phyloP scores from a whole-genome alignment of 35 echinoderm and acorn worm genomes.

The Stichopus chloronotus region DNA sequence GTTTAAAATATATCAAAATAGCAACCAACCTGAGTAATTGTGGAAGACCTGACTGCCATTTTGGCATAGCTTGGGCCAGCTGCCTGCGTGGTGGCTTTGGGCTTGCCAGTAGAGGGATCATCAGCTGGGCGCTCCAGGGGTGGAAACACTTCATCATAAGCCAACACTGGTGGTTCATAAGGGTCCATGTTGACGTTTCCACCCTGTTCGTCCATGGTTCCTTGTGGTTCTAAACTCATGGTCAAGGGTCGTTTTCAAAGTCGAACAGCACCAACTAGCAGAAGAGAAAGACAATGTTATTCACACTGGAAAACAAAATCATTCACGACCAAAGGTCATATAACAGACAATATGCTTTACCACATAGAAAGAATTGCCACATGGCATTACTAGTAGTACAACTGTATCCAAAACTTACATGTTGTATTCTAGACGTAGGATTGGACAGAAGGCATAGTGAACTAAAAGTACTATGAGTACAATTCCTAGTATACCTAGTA shows the following conservation, averaged over 20 bases:
- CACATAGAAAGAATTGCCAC: too few species aligned
- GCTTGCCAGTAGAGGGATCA: constrained; percentile 13
- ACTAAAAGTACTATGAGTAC: too few species aligned
- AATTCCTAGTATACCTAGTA: too few species aligned
- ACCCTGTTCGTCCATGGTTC: constrained; percentile 55
- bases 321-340: background rate
- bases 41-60: constrained; percentile 99
- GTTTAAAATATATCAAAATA: background rate
- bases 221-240: constrained; percentile 92
- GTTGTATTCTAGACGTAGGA: too few species aligned
- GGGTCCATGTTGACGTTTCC: constrained; percentile 74
- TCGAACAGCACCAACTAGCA: constrained; percentile 83
- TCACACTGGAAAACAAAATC: background rate
- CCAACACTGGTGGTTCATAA: constrained; percentile 83
- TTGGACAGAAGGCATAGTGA: too few species aligned
- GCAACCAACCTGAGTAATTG: constrained; percentile 89
- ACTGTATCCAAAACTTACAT: too few species aligned
- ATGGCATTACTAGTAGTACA: too few species aligned
- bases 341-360: too few species aligned
- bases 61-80: constrained; percentile 87
- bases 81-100: background rate
- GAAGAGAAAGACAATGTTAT: constrained; percentile 12
- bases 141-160: constrained; percentile 96
- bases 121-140: constrained; percentile 69
- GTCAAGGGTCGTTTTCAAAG: constrained; percentile 82